These are phyloP conservation scores for Sphenopsis melanotis DNA, from an alignment of 2,797 vertebrate species.

Conservation along the genomic window DNA sequence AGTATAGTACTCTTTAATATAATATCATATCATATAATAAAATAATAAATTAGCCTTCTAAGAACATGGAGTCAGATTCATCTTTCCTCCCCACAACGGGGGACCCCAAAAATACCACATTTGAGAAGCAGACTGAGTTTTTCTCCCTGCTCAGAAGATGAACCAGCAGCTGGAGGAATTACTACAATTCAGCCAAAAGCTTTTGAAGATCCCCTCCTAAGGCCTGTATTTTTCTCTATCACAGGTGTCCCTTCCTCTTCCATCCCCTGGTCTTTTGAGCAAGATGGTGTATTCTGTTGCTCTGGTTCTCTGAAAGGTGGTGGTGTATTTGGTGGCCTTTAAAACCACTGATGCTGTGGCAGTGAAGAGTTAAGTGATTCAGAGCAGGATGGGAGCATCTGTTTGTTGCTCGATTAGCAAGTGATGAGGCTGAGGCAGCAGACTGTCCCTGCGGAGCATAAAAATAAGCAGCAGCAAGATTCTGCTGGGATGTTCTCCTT, in stretches of 20 bases:
- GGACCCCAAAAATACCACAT: neutral
- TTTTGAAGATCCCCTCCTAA: neutral
- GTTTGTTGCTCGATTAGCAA: constrained; percentile 61
- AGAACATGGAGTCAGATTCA: neutral
- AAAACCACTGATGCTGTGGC: neutral
- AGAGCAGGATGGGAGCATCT: constrained; percentile 48
- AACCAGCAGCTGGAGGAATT: neutral
- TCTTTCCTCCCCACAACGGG: neutral
- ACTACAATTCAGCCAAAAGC: neutral
- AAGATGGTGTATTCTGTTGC: neutral
- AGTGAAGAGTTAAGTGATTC: constrained; percentile 41
- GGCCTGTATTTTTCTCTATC: neutral
- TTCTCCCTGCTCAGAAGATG: neutral
- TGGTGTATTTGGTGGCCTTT: neutral
- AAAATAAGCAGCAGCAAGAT: constrained; percentile 61
- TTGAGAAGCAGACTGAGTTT: neutral
- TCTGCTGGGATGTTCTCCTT: constrained; percentile 23
- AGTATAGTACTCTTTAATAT: too few relatives aligned
- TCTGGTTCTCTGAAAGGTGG: neutral
- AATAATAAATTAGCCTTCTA: neutral
- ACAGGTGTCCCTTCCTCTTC: neutral
- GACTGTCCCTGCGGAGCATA: constrained; percentile 28
- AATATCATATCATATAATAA: too few relatives aligned
- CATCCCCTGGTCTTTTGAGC: neutral
- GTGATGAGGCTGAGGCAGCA: constrained; percentile 57